Conservation (phyloP, 2,797 vertebrate species). For the Psittacula derbiana region DNA sequence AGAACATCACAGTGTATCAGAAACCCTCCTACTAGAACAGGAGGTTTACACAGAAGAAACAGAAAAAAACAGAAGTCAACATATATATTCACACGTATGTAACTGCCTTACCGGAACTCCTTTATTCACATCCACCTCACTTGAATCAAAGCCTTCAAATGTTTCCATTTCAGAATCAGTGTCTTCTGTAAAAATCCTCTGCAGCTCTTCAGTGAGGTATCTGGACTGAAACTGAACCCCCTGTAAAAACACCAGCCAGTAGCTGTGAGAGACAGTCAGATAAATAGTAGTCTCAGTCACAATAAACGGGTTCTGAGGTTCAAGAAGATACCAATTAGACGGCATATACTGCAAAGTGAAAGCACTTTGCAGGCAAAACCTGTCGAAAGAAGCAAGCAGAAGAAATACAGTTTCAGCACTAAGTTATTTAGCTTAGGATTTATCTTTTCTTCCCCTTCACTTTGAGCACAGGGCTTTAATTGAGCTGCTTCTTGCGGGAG, state of each 20-base stretch:
- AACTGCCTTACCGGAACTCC: conserved; percentile 67
- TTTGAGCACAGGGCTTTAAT: neutral
- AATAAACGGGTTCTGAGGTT: neutral
- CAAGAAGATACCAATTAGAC: neutral
- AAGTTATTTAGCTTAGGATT: neutral
- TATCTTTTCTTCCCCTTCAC: neutral
- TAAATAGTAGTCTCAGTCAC: neutral
- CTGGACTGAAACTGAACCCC: conserved; percentile 76
- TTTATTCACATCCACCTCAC: conserved; percentile 62
- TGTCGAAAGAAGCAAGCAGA: neutral
- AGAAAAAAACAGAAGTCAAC: neutral
- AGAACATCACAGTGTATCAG: neutral
- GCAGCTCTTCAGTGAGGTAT: conserved; percentile 85
- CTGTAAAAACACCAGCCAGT: conserved; percentile 59
- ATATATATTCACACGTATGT: neutral
- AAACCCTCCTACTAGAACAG: neutral
- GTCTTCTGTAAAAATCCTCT: conserved; percentile 86
- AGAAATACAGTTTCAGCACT: neutral
- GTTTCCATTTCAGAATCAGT: conserved; percentile 85
- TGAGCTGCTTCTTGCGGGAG: neutral
- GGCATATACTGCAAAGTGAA: neutral
- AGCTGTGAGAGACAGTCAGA: neutral
- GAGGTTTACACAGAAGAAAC: neutral
- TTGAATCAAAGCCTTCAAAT: conserved; percentile 87
- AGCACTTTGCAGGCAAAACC: neutral